Conservation (phyloP, 92 coral and sea anemone genomes). For the Heliopora coerulea region DNA sequence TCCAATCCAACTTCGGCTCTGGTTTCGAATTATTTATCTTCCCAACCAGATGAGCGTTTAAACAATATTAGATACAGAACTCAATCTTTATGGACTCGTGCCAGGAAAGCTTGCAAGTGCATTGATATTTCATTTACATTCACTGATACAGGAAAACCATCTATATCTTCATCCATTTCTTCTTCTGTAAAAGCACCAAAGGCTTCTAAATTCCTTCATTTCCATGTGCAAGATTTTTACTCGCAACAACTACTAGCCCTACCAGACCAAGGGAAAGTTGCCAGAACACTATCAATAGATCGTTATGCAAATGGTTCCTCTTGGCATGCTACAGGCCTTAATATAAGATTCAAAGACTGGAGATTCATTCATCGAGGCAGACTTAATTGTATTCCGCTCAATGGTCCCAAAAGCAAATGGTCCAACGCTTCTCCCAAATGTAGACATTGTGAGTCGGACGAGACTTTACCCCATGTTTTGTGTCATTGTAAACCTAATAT, state of each 20-base stretch:
- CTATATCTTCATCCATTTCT: not conserved
- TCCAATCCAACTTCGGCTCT: not conserved
- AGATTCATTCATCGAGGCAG: not conserved
- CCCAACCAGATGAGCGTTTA: not conserved
- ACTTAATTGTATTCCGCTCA: not conserved
- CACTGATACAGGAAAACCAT: not conserved
- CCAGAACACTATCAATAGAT: not conserved
- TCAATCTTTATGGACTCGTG: not conserved
- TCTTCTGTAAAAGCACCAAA: not conserved
- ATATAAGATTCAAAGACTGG: not conserved
- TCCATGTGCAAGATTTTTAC: not conserved
- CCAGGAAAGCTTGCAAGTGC: not conserved
- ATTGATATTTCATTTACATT: no score
- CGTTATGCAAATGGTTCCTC: not conserved
- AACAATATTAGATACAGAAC: not conserved
- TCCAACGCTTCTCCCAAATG: not conserved
- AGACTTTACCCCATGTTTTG: not conserved
- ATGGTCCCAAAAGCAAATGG: not conserved
- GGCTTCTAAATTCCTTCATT: not conserved
- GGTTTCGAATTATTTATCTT: no score
- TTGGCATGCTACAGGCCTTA: not conserved
- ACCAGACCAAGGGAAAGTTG: not conserved
- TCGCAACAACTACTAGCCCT: not conserved
- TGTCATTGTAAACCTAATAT: not conserved
- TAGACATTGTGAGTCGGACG: not conserved